These are phyloP conservation scores for Scaptodrosophila lebanonensis DNA, from an alignment of 1,140 invertebrate species.

Conservation along the genomic window DNA sequence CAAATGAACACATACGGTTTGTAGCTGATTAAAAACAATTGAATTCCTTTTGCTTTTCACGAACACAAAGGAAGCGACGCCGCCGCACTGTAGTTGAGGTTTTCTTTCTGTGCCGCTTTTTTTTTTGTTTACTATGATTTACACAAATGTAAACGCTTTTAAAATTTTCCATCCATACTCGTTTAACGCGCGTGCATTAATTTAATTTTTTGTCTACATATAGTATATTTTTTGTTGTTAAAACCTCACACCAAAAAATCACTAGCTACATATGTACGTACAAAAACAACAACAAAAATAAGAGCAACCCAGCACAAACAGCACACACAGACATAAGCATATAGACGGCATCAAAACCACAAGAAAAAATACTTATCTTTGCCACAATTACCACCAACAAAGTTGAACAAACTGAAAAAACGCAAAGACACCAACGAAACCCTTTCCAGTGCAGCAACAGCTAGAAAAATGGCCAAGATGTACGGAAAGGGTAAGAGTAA, in stretches of 20 bases:
- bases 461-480: constrained; percentile 75
- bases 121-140: too few relatives aligned
- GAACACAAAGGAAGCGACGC: too few relatives aligned
- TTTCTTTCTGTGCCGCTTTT: too few relatives aligned
- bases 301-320: constrained; percentile 44
- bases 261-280: constrained; percentile 25
- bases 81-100: too few relatives aligned
- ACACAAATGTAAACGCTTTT: too few relatives aligned
- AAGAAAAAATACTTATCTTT: too few relatives aligned
- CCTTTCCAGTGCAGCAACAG: constrained; percentile 60
- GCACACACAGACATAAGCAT: too few relatives aligned
- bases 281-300: constrained; percentile 32
- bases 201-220: constrained; percentile 34
- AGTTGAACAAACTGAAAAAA: constrained; percentile 55
- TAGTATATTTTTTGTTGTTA: constrained; percentile 18
- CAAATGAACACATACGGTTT: constrained; percentile 67
- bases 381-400: not conserved
- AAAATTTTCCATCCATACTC: too few relatives aligned
- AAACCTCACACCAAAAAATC: constrained; percentile 15
- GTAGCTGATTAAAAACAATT: constrained; percentile 50
- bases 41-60: not conserved
- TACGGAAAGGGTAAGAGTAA: constrained; percentile 78
- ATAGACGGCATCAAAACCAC: too few relatives aligned
- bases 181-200: constrained; percentile 1
- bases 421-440: constrained; percentile 55